Evolutionary conservation across 30 jellyfish, hydroid and myxozoan species (phyloP).

Genomic region (Sanderia malayensis): DNA sequence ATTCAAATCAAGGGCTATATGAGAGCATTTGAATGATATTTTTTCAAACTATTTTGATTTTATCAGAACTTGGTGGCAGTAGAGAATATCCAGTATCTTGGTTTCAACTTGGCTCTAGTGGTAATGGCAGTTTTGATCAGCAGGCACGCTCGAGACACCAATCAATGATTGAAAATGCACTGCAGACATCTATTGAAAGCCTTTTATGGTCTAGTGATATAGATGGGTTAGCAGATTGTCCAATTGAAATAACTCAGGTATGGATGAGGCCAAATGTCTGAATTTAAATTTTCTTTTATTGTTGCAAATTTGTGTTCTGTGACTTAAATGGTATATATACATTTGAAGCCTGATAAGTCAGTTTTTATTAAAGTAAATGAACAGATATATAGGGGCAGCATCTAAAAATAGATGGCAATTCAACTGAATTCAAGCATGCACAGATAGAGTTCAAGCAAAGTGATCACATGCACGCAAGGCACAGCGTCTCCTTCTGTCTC

Average conservation of each 20-base stretch:
- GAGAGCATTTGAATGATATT: neutral
- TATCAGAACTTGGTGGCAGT: conserved; percentile 53
- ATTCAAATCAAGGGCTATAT: neutral
- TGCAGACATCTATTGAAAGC: conserved; percentile 38
- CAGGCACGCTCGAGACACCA: conserved; percentile 26
- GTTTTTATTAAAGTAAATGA: no score
- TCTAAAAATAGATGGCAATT: no score
- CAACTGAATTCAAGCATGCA: no score
- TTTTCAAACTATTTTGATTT: neutral
- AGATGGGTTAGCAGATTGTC: conserved; percentile 23
- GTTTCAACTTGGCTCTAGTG: conserved; percentile 30
- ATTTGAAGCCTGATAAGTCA: no score
- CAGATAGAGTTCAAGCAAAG: no score
- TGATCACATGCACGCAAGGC: no score
- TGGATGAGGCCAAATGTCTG: no score
- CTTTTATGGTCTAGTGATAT: conserved; percentile 22
- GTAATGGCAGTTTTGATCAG: conserved; percentile 4
- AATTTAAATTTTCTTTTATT: no score
- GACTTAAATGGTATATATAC: no score
- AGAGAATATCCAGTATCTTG: conserved; percentile 46
- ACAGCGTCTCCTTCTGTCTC: no score
- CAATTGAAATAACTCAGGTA: conserved; percentile 51
- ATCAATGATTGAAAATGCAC: conserved; percentile 54
- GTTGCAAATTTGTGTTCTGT: neutral
- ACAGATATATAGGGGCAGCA: no score